Evolutionary conservation across 2,113 vertebrate species (phyloP).

Genomic region (Lepisosteus oculatus): DNA sequence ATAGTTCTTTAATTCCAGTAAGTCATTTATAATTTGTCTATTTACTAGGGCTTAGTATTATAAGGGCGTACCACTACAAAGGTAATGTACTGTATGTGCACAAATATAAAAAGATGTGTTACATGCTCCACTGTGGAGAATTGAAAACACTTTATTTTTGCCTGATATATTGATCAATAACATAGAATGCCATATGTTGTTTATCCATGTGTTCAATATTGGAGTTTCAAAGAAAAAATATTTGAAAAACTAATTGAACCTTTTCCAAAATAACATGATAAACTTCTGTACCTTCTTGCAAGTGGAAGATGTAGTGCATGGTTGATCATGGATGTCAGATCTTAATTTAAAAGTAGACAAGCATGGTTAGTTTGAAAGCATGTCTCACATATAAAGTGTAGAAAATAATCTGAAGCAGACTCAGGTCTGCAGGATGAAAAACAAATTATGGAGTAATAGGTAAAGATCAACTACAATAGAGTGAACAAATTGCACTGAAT

Average conservation of each 20-base stretch:
- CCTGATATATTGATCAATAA: no score
- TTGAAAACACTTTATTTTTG: no score
- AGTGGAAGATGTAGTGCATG: neutral
- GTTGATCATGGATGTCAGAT: conserved; percentile 18
- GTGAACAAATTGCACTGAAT: conserved; percentile 12
- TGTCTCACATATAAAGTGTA: conserved; percentile 12
- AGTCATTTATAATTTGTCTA: no score
- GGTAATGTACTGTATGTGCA: no score
- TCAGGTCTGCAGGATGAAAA: conserved; percentile 15
- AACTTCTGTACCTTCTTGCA: conserved; percentile 4
- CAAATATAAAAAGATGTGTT: no score
- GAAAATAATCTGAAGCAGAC: conserved; percentile 16
- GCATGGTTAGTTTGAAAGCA: conserved; percentile 14
- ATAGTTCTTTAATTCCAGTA: no score
- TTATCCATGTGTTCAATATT: no score
- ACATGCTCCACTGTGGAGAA: no score
- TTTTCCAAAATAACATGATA: neutral
- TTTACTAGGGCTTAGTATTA: no score
- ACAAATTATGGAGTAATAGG: conserved; percentile 9
- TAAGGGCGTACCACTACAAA: no score
- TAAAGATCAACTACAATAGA: conserved; percentile 5
- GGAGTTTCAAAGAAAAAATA: no score
- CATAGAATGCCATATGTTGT: no score
- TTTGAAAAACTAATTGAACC: neutral
- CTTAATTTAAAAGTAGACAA: conserved; percentile 25